phyloP scores from a whole-genome alignment of 2,888 invertebrate species.

The Philopedon plagiatum region DNA sequence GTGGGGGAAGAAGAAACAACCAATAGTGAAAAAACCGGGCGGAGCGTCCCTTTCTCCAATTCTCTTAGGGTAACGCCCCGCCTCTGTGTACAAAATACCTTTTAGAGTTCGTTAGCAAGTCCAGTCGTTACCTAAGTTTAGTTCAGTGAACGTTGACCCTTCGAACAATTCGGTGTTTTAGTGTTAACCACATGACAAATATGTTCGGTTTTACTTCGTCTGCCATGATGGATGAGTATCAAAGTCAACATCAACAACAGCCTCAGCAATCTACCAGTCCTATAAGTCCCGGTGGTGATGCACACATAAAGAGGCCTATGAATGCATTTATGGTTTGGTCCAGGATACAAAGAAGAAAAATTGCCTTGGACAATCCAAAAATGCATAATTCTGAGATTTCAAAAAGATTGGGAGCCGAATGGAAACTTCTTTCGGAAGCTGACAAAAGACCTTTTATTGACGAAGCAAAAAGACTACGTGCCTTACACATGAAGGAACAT shows the following conservation, averaged over 20 bases:
- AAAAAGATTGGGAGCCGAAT: conserved; percentile 92
- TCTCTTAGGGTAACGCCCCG: conserved; percentile 59
- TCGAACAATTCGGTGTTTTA: conserved; percentile 24
- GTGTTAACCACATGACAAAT: conserved; percentile 23
- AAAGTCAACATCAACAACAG: conserved; percentile 54
- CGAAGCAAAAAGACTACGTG: conserved; percentile 91
- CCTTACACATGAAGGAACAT: conserved; percentile 91
- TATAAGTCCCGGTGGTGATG: conserved; percentile 68
- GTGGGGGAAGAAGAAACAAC: conserved; percentile 61
- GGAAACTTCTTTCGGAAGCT: conserved; percentile 89
- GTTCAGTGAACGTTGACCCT: conserved; percentile 49
- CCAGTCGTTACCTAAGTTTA: conserved; percentile 60
- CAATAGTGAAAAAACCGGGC: conserved; percentile 65
- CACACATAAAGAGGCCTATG: conserved; percentile 96
- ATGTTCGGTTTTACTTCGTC: conserved; percentile 61
- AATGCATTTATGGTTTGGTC: conserved; percentile 99
- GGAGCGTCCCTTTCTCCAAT: conserved; percentile 56
- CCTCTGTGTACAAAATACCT: conserved; percentile 58
- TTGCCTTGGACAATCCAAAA: conserved; percentile 94
- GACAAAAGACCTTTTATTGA: conserved; percentile 96
- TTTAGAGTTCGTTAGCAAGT: conserved; percentile 54
- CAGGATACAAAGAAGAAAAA: conserved; percentile 89
- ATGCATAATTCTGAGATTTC: conserved; percentile 94
- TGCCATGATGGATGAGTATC: conserved; percentile 64
- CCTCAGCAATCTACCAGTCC: conserved; percentile 54